Evolutionary conservation across 2,888 invertebrate genomes (phyloP), one percentile per base, ranked within the genome.

Genomic region (Rhabditoides inermis): DNA sequence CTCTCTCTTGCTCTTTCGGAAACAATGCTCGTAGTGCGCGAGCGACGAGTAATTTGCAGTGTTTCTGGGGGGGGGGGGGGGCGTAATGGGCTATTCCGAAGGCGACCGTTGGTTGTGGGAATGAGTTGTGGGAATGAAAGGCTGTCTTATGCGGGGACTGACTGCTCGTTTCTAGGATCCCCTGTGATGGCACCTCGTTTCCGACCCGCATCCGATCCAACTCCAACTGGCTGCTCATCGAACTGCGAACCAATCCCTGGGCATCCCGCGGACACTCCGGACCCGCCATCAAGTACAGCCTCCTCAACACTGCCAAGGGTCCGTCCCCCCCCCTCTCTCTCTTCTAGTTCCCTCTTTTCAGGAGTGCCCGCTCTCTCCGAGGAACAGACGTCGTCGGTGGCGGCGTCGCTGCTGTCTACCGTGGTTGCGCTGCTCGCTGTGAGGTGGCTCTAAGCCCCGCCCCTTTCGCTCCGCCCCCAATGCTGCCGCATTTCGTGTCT

Each of bases 301-400:
- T 52, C 18, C 25, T 28, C 28, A 41, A 39, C 18, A 39, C 40
- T n/a, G 20, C 10, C 10, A 39, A 20, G 10, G 40, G 40, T 39
- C 7, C n/a, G 40, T 39, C 18, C 18, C 15, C 32, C 32, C 12
- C 6, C 15, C 12, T 25, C 18, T 44, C 12, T 25, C 12, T 25
- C 26, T 40, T 40, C n/a, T n/a, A n/a, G n/a, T n/a, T n/a, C n/a
- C n/a, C n/a, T 40, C 15, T 44, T 55, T 55, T 27, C 46, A 55
- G 55, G 48, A 42, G 46, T 55, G 39, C 55, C 47, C 20, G 44
- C 44, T 37, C 46, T 45, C 45, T 55, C 55, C n/a, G 55, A 55
- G 28, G 55, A 51, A 41, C 50, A 51, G 55, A 49, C 50, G n/a
- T n/a, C n/a, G n/a, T n/a, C n/a, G n/a, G n/a, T n/a, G n/a, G n/a